Base-by-base conservation (phyloP, 2,888 invertebrate genomes). In the Automeris io region DNA sequence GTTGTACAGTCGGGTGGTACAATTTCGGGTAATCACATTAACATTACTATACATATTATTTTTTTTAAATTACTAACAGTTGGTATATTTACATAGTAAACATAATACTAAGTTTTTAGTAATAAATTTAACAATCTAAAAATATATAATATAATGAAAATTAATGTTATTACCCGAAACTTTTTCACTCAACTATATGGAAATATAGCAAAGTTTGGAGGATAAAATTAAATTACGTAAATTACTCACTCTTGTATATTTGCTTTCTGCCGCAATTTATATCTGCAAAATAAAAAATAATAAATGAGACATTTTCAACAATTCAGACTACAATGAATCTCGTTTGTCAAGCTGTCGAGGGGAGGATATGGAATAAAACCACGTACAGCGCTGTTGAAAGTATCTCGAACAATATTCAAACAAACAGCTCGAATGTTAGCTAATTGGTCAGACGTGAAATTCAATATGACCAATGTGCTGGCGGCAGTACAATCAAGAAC, bases 381-480 rank as follows among this genome's bases (percentile, higher is more conserved):
- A 9, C 13, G 21, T 19, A 6, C 7, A 13, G 1, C 13, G 7
- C n/a, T 29, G 16, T 22, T 9, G 36, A 36, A 36, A 36, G 19
- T 36, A 36, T 29, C 16, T 16, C 8, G n/a, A n/a, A 29, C 16
- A 8, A 39, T 37, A 42, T 41, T 43, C 45, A 48, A 58, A 59
- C 58, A 61, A 64, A 71, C 42, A 41, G 36, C 43, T 41, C 42
- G 25, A 49, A 54, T 56, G 57, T 64, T 62, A 51, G 57, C 55
- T 64, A 66, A 70, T 71, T 70, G 64, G 61, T 45, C 52, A 51
- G 46, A 54, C 60, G 51, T 65, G 64, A 65, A 62, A 71, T 54
- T 59, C 47, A 59, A 64, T 57, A 51, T 47, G 55, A 56, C 59
- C 55, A 57, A 29, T 38, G 33, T 16, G 21, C 34, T 43, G 42